Base-by-base conservation (phyloP, 2,888 invertebrate genomes). In the Neria commutata region DNA sequence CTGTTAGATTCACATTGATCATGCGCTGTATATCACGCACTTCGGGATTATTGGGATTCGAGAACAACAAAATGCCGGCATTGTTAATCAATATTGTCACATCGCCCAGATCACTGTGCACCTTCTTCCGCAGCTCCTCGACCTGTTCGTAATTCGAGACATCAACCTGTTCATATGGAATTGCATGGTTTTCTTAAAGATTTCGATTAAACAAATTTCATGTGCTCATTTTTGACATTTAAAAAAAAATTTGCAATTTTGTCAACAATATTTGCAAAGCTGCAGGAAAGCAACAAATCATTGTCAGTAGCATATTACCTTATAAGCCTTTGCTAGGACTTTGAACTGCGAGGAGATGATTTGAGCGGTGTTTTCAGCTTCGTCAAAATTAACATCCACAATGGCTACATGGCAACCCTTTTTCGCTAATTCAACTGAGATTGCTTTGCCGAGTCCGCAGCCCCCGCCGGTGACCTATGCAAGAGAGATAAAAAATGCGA, bases 11-110 rank as follows among this genome's bases (percentile, higher is more conserved):
- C 1, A 83, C 81, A 54, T 79, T 69, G 24, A 83, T 71, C 70
- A 82, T 78, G 2, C 65, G 68, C 42, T 79, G 73, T 17, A 82
- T 70, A 23, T 81, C 80, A 0, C 69, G 61, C 0, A 75, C 68
- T 0, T 76, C 62, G 0, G 75, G 69, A 10, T 77, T 64, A 0
- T 60, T 0, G 0, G 50, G 17, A 2, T 69, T 67, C 0, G 62
- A 63, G 1, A 70, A 57, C 3, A 74, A 25, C 17, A 81, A 56
- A 11, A 83, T 64, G 0, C 79, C 83, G 0, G 83, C 83, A 67
- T 83, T 83, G 54, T 83, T 83, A 0, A 83, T 67, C 1, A 83
- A 60, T 23, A 83, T 74, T 6, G 83, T 81, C 0, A 82, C 78
- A 0, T 72, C 63, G 0, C 82, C 82, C 11, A 81, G 58, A 50